phyloP scores from a whole-genome alignment of 2,797 vertebrate genomes.

The Apogon hyalosoma region DNA sequence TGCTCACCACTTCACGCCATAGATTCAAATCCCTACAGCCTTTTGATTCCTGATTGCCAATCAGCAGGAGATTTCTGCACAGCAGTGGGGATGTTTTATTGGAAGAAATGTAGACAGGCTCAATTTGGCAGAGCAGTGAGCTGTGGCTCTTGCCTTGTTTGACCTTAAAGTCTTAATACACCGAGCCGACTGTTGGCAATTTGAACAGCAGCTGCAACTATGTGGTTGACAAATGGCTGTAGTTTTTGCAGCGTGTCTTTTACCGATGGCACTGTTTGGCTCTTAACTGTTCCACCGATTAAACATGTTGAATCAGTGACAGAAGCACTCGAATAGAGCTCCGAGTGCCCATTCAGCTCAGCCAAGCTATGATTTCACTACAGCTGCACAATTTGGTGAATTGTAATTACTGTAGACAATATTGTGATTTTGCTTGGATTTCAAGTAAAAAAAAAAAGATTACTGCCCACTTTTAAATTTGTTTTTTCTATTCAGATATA shows the following conservation, averaged over 20 bases:
- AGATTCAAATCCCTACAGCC: constrained; percentile 17
- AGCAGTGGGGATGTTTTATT: constrained; percentile 17
- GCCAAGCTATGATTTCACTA: background rate
- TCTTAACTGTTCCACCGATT: background rate
- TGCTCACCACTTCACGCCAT: background rate
- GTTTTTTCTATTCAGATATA: too few relatives aligned
- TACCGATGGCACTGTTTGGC: background rate
- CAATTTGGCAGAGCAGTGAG: background rate
- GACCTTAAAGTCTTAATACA: constrained; percentile 20
- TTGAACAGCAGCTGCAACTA: background rate
- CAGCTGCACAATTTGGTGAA: background rate
- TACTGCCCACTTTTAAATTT: too few relatives aligned
- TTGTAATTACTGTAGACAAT: too few relatives aligned
- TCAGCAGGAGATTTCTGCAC: constrained; percentile 9
- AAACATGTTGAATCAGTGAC: background rate
- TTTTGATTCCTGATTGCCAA: constrained; percentile 34
- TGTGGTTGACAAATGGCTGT: background rate
- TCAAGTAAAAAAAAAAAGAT: too few relatives aligned
- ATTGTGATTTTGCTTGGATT: too few relatives aligned
- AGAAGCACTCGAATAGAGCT: background rate
- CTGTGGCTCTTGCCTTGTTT: constrained; percentile 15
- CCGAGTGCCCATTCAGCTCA: background rate
- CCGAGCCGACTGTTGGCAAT: constrained; percentile 4
- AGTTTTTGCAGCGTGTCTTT: background rate
- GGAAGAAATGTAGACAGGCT: constrained; percentile 14